These are phyloP conservation scores for Volucella inflata DNA, from an alignment of 2,888 invertebrate species.

Conservation along the genomic window DNA sequence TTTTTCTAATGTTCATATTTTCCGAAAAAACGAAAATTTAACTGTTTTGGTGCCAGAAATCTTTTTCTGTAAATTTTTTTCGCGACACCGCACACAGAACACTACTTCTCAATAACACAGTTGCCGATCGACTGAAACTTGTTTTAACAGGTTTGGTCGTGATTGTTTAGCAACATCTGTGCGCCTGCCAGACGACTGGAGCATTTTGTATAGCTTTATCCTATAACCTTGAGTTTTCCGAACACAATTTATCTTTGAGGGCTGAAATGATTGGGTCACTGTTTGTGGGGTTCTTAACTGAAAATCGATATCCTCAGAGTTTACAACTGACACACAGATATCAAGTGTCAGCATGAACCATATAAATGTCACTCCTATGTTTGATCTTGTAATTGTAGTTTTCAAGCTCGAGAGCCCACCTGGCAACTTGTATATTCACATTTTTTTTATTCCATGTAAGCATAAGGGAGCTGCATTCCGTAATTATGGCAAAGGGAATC, in stretches of 20 bases:
- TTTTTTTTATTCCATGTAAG: conserved; percentile 23
- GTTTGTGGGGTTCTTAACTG: conserved; percentile 8
- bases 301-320: no score
- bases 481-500: conserved; percentile 9
- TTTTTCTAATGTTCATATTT: no score
- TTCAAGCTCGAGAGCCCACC: conserved; percentile 25
- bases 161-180: no score
- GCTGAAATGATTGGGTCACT: neutral
- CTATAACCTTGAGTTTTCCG: neutral
- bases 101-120: no score
- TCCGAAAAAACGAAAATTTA: no score
- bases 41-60: no score
- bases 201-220: no score
- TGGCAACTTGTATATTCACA: neutral
- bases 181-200: no score
- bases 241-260: conserved; percentile 1
- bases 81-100: no score
- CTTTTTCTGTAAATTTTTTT: no score
- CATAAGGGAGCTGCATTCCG: conserved; percentile 13
- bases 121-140: no score
- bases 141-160: no score
- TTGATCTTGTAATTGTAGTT: conserved; percentile 32
- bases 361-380: conserved; percentile 28
- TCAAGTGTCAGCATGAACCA: conserved; percentile 30
- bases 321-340: conserved; percentile 27